phyloP scores from a whole-genome alignment of 2,113 vertebrate species.

The Myrmecobius fasciatus region DNA sequence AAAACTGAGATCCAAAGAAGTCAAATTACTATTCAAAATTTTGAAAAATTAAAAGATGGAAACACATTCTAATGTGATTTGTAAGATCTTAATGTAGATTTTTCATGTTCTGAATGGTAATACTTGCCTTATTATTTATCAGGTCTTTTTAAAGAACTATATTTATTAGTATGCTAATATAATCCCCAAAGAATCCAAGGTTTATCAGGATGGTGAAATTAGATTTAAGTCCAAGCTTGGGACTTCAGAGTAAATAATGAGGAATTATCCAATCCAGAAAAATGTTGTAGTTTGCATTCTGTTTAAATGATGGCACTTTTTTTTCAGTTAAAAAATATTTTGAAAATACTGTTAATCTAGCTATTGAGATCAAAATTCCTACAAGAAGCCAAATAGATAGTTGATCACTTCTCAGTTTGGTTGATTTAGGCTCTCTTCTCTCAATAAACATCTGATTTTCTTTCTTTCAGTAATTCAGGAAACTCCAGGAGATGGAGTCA shows the following conservation, averaged over 20 bases:
- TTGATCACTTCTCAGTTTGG: not conserved
- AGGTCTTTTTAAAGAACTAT: slow-evolving; percentile 10
- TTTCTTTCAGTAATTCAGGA: slow-evolving; percentile 92
- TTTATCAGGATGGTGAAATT: slow-evolving; percentile 25
- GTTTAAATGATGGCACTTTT: not conserved
- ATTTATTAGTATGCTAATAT: slow-evolving; percentile 29
- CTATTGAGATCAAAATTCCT: slow-evolving; percentile 4
- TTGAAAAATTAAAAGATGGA: not conserved
- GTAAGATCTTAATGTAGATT: not conserved
- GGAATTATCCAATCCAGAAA: not conserved
- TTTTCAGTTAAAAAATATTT: slow-evolving; percentile 13
- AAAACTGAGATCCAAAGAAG: not conserved
- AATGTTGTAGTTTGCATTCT: not conserved
- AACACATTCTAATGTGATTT: not conserved
- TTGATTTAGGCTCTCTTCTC: not conserved
- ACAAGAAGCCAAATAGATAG: not conserved
- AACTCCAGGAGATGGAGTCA: slow-evolving; percentile 92
- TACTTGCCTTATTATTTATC: slow-evolving; percentile 16
- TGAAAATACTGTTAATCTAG: slow-evolving; percentile 1
- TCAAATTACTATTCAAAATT: not conserved
- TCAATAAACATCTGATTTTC: slow-evolving; percentile 38
- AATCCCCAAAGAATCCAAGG: not conserved
- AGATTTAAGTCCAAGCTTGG: slow-evolving; percentile 22
- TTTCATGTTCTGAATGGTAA: slow-evolving; percentile 33
- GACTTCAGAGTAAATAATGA: not conserved